Evolutionary conservation across 2,888 invertebrate genomes (phyloP).

Genomic region (Azorinus chamasolen): DNA sequence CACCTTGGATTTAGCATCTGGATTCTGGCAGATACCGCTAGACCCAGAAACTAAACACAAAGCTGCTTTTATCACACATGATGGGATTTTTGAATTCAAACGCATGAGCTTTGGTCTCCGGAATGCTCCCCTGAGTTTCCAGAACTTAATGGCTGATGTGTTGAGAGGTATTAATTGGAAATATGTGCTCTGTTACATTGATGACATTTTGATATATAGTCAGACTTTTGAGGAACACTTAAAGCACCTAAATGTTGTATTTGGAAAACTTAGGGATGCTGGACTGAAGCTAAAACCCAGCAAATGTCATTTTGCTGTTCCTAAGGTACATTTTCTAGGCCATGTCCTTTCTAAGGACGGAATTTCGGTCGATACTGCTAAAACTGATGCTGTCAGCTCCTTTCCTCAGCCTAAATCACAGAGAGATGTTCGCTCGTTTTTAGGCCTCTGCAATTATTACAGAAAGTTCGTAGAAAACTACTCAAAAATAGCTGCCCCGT

Average conservation of each 20-base stretch:
- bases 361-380: conserved; percentile 50
- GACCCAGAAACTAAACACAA: conserved; percentile 54
- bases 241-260: conserved; percentile 43
- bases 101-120: not conserved
- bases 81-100: conserved; percentile 4
- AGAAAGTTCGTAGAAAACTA: conserved; percentile 61
- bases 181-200: conserved; percentile 47
- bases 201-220: conserved; percentile 57
- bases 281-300: conserved; percentile 56
- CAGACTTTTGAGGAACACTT: conserved; percentile 43
- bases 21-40: conserved; percentile 50
- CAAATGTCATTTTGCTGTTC: conserved; percentile 50
- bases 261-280: conserved; percentile 40
- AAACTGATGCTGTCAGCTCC: conserved; percentile 46
- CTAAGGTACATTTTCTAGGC: conserved; percentile 4
- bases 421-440: conserved; percentile 53
- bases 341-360: conserved; percentile 58
- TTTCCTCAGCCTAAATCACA: conserved; percentile 56
- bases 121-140: not conserved
- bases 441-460: conserved; percentile 82
- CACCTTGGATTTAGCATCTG: conserved; percentile 54
- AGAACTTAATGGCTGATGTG: conserved; percentile 1
- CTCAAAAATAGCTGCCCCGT: conserved; percentile 74
- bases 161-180: conserved; percentile 33
- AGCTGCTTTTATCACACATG: conserved; percentile 3